Evolutionary conservation across 2,797 vertebrate genomes (phyloP).

Genomic region (Anisognathus igniventris): DNA sequence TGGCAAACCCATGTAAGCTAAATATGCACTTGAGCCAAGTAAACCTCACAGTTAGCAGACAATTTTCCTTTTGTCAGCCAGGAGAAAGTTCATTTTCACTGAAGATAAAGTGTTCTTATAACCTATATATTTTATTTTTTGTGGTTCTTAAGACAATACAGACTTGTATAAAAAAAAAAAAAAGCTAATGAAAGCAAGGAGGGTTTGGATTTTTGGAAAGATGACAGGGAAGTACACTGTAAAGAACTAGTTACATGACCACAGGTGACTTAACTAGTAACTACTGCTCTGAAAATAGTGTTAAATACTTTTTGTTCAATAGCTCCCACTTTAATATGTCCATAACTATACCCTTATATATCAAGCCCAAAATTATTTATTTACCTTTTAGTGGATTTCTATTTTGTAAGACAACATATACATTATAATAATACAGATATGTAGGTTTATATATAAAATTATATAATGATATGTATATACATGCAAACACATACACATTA

Average conservation of each 20-base stretch:
- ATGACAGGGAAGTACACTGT: neutral
- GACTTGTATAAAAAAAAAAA: neutral
- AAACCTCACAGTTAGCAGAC: slow-evolving; percentile 12
- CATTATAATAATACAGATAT: neutral
- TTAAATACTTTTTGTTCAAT: neutral
- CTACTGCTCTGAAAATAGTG: neutral
- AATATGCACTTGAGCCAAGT: neutral
- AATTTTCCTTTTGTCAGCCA: slow-evolving; percentile 47
- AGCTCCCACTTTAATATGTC: neutral
- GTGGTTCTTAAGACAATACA: neutral
- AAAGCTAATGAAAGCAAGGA: neutral
- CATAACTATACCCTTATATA: neutral
- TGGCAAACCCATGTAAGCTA: slow-evolving; percentile 28
- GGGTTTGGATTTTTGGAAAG: neutral
- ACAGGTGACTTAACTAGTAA: neutral
- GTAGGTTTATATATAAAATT: neutral
- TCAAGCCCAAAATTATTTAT: neutral
- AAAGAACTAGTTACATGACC: neutral
- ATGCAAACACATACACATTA: neutral
- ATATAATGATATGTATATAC: neutral
- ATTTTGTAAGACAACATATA: neutral
- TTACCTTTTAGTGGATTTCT: neutral
- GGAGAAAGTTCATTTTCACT: slow-evolving; percentile 23
- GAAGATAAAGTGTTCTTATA: neutral
- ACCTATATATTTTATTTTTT: neutral